Conservation (phyloP, 2,797 vertebrate genomes). For the Coregonus ussuriensis region DNA sequence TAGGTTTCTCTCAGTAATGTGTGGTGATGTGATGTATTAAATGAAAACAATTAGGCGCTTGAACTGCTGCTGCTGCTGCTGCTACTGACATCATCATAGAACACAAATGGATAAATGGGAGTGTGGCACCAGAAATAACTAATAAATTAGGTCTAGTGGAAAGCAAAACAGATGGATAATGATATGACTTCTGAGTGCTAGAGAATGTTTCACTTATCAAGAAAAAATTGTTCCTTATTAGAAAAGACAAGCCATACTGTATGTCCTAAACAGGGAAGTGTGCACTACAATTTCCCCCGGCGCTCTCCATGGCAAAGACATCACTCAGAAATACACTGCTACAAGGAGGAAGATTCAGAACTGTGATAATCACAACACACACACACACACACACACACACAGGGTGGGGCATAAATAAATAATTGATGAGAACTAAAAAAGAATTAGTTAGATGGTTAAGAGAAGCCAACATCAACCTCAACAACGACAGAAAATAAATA, state of each 20-base stretch:
- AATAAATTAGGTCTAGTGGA: background rate
- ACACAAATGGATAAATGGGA: background rate
- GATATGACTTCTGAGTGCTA: background rate
- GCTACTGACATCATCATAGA: background rate
- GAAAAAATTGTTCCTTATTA: background rate
- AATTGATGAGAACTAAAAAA: too few species aligned
- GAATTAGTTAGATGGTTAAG: too few species aligned
- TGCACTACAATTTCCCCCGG: background rate
- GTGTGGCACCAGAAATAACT: background rate
- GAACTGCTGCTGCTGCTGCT: too few species aligned
- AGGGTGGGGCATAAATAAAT: background rate
- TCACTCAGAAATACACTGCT: background rate
- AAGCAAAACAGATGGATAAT: background rate
- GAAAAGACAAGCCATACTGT: background rate
- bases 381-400: background rate
- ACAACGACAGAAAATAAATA: background rate
- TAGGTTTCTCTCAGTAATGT: too few species aligned
- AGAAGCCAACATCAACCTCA: too few species aligned
- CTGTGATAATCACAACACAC: background rate
- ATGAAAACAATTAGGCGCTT: too few species aligned
- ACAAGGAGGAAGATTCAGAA: background rate
- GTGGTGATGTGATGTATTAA: too few species aligned
- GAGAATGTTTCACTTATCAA: background rate
- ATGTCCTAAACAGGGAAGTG: background rate
- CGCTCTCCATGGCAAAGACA: background rate